Base-by-base conservation (phyloP, 2,797 vertebrate species). In the Anomalospiza imberbis region DNA sequence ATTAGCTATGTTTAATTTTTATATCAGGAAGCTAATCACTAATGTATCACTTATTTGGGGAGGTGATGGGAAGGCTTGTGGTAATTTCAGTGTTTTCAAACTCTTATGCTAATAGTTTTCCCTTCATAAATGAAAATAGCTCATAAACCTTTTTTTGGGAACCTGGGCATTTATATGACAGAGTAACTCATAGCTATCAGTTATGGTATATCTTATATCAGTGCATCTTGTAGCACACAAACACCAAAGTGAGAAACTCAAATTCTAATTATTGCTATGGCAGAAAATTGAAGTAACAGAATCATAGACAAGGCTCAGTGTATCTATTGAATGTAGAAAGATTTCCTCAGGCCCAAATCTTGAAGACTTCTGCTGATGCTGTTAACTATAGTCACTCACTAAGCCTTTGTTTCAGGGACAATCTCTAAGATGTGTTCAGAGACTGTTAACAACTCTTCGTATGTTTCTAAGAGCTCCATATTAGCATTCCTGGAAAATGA, bases 401-500 rank as follows among this genome's bases (percentile, higher is more conserved):
- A 29, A 77, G 18, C 21, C 13, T 34, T 34, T 60, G 42, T 62
- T 65, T 32, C 45, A 63, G 70, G 48, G 44, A 18, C 12, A 1
- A 12, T n/a, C 29, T 74, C 26, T 63, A 54, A 65, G 22, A 32
- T 17, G 53, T 62, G 48, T 58, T 51, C 51, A 70, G 62, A 36
- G 71, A 32, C 84, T 1, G 31, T 63, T 79, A 74, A 60, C 8
- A 85, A 17, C 32, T 87, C 55, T 31, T 60, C 10, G 45, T 71
- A 6, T 32, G n/a, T 72, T 89, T 58, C 67, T 44, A 51, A 88
- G 67, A 4, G 6, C 45, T 77, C 73, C 76, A 1, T 66, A 51
- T 67, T 70, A 90, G 48, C 47, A 51, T 67, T 57, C 17, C 45
- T 92, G 94, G 84, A 85, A 93, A 96, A 80, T 55, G 8, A 92